A percentile compares a stretch with the other conserved stretches of the same genome.
phyloP scores from a whole-genome alignment of 2,113 vertebrate species.

The Protomyctophum bolini region DNA sequence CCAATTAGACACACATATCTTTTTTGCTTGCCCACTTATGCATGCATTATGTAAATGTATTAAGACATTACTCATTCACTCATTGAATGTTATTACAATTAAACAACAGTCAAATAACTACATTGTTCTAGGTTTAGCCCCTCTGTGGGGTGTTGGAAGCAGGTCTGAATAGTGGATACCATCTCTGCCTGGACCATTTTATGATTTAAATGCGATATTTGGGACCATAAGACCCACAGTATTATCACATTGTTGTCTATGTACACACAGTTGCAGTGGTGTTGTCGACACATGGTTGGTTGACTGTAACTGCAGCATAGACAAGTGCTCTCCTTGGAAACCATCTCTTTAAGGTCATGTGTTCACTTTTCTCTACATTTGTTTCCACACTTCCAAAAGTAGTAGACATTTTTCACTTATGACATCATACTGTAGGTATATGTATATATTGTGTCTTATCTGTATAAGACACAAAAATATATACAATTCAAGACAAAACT shows the following conservation, averaged over 20 bases:
- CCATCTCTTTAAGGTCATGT: constrained; percentile 4
- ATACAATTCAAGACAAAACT: background rate
- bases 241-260: constrained; percentile 73
- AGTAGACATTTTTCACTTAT: background rate
- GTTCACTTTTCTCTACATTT: background rate
- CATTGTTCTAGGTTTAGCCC: constrained; percentile 43
- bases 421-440: background rate
- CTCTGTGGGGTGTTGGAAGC: constrained; percentile 45
- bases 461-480: background rate
- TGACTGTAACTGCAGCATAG: constrained; percentile 52
- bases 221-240: constrained; percentile 61
- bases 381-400: background rate
- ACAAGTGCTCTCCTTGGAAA: constrained; percentile 35
- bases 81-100: constrained; percentile 22
- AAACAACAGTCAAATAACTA: constrained; percentile 15
- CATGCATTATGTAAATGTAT: constrained; percentile 27
- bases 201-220: constrained; percentile 62
- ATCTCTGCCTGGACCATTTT: constrained; percentile 66
- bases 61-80: background rate
- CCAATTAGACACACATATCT: constrained; percentile 60
- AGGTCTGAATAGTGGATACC: constrained; percentile 54
- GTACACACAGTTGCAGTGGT: constrained; percentile 65
- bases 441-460: background rate
- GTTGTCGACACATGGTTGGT: constrained; percentile 50
- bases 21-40: constrained; percentile 47